A percentile compares a stretch with the other conserved stretches of the same genome.
Evolutionary conservation across 2,888 invertebrate genomes (phyloP).

Genomic region (Epirrhoe tristata): DNA sequence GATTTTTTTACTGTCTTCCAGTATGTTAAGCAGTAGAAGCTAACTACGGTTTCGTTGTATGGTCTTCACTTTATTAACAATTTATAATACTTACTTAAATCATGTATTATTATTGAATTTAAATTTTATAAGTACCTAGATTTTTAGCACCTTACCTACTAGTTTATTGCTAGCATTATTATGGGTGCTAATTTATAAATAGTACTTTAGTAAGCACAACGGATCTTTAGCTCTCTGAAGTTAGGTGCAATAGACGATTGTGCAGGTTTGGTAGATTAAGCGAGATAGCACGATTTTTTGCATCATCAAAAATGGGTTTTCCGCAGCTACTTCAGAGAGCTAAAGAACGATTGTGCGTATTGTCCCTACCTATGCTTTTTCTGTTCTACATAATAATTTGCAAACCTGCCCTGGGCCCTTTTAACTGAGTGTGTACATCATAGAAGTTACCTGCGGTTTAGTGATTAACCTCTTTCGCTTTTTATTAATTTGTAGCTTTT

Average conservation of each 20-base stretch:
- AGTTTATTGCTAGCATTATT: conserved; percentile 69
- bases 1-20: conserved; percentile 78
- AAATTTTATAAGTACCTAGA: conserved; percentile 50
- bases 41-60: conserved; percentile 52
- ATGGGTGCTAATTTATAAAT: conserved; percentile 73
- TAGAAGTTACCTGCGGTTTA: neutral
- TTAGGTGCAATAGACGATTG: too few species aligned
- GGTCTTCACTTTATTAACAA: conserved; percentile 44
- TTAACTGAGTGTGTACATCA: conserved; percentile 50
- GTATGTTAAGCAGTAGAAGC: conserved; percentile 66
- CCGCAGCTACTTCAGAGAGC: too few species aligned
- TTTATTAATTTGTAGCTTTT: conserved; percentile 46
- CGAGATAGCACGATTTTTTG: too few species aligned
- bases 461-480: conserved; percentile 52
- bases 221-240: too few species aligned
- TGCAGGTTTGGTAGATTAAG: too few species aligned
- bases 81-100: conserved; percentile 43
- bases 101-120: conserved; percentile 40
- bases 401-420: conserved; percentile 40
- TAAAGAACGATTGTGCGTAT: too few species aligned
- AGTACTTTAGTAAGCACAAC: too few species aligned
- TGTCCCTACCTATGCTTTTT: conserved; percentile 26
- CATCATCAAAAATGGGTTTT: too few species aligned
- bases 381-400: conserved; percentile 28
- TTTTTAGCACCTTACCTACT: conserved; percentile 60